A percentile compares a stretch with the other conserved stretches of the same genome.
Conservation (phyloP, 2,888 invertebrate species). For the Chloroclystis v-ata region DNA sequence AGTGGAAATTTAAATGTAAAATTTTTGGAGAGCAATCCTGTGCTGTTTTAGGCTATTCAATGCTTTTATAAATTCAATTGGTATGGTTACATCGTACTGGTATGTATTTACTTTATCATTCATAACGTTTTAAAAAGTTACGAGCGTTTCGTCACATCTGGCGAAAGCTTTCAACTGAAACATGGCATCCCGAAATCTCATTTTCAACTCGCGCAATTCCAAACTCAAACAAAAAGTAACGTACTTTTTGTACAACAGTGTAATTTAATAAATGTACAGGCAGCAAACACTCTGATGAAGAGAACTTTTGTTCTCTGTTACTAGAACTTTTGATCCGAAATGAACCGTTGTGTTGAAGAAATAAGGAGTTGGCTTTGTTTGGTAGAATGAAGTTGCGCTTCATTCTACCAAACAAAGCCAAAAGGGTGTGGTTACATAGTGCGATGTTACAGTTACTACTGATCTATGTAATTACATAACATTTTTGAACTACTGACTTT, state of each 20-base stretch:
- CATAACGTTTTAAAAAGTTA: neutral
- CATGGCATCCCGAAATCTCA: conserved; percentile 9
- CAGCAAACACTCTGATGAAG: conserved; percentile 10
- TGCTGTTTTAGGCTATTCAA: no score
- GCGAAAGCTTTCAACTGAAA: conserved; percentile 1
- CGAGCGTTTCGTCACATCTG: neutral
- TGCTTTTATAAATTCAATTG: no score
- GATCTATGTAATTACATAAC: no score
- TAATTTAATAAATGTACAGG: conserved; percentile 16
- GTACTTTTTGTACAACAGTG: conserved; percentile 10
- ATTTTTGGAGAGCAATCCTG: no score
- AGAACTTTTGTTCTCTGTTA: conserved; percentile 8
- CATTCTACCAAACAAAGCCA: no score
- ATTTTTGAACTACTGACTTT: no score
- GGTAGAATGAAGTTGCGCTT: no score
- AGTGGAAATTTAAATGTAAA: neutral
- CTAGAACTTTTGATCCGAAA: neutral
- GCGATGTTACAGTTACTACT: no score
- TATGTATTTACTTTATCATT: no score
- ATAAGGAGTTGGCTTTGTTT: neutral
- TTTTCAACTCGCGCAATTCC: conserved; percentile 7
- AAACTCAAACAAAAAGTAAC: conserved; percentile 15
- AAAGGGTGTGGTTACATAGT: no score
- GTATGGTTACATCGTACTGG: no score
- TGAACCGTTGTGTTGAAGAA: neutral